Percentiles rank a stretch among this genome's conserved stretches.
These are phyloP conservation scores for Conistra vaccinii DNA, from an alignment of 2,888 invertebrate genomes.

Conservation along the genomic window DNA sequence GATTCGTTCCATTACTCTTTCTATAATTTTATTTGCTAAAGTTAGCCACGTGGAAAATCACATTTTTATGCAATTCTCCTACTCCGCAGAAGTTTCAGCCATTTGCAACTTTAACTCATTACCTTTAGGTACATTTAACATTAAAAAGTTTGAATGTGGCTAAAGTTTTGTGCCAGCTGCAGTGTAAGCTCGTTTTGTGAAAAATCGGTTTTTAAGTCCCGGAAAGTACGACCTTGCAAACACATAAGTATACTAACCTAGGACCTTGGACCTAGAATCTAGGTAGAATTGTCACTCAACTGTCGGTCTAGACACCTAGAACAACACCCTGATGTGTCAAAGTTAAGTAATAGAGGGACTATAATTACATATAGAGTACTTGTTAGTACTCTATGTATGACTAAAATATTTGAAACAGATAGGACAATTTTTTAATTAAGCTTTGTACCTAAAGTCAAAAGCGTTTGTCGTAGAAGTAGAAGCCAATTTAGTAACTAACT, in stretches of 20 bases:
- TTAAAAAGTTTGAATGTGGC: constrained; percentile 44
- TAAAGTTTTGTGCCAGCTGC: constrained; percentile 24
- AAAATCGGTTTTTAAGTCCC: neutral
- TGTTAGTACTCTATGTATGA: neutral
- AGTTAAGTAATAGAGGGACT: constrained; percentile 38
- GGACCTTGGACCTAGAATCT: constrained; percentile 5
- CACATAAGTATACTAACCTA: neutral
- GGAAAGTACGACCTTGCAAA: neutral
- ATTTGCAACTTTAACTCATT: constrained; percentile 48
- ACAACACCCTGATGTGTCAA: constrained; percentile 10
- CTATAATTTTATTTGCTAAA: too few relatives aligned
- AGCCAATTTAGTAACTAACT: neutral
- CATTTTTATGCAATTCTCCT: constrained; percentile 20
- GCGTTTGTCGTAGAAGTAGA: too few relatives aligned
- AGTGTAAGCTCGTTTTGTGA: constrained; percentile 18
- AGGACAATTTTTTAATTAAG: neutral
- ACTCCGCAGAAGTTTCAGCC: constrained; percentile 26
- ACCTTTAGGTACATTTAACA: constrained; percentile 40
- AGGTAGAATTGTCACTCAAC: constrained; percentile 7
- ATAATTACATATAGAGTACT: constrained; percentile 15
- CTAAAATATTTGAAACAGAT: constrained; percentile 13
- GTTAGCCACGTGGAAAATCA: neutral
- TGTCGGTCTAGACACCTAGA: constrained; percentile 5
- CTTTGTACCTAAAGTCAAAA: neutral
- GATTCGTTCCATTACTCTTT: too few relatives aligned